Base-by-base conservation (phyloP, 2,797 vertebrate genomes). In the Sebastes hubbsi region DNA sequence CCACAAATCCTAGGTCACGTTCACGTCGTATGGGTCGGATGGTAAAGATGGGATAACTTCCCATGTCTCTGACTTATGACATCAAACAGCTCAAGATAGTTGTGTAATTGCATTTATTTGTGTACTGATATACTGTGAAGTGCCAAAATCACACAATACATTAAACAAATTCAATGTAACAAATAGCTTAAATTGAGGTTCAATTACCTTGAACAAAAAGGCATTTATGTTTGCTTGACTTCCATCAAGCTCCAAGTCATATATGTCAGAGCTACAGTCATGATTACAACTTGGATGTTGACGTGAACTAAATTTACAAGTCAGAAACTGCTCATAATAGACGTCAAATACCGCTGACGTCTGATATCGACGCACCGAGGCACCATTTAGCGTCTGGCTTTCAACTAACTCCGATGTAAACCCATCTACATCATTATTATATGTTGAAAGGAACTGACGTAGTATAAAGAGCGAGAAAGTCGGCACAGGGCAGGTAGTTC, bases 231-330 rank as follows among this genome's bases (percentile, higher is more conserved):
- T 16, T 34, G 49, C 29, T 34, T 34, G 0, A 55, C 29, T 65
- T 18, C 64, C 42, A 64, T 25, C 12, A 63, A 22, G 61, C 34
- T 25, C 34, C 61, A 10, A 64, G 24, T 25, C 16, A 0, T 66
- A 52, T 30, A 14, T 29, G 2, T 65, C 9, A 27, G 0, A 52
- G 46, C 18, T 18, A 49, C 42, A 0, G 16, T 20, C 42, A 20
- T 49, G 14, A 49, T 49, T 8, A 49, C 16, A n/a, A 52, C 49
- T 49, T 52, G 49, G 20, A 52, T 52, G 20, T 52, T 52, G 18
- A 20, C 20, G 13, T 52, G 46, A 52, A 0, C 0, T 20, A 3
- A 0, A 52, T 52, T 52, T 52, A n/a, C 18, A 52, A 52, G 8
- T 52, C 46, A 52, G 46, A 52, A 52, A 52, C 46, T 0, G 16